These are phyloP conservation scores for Anarsia innoxiella DNA, from an alignment of 2,888 invertebrate genomes.

Conservation along the genomic window DNA sequence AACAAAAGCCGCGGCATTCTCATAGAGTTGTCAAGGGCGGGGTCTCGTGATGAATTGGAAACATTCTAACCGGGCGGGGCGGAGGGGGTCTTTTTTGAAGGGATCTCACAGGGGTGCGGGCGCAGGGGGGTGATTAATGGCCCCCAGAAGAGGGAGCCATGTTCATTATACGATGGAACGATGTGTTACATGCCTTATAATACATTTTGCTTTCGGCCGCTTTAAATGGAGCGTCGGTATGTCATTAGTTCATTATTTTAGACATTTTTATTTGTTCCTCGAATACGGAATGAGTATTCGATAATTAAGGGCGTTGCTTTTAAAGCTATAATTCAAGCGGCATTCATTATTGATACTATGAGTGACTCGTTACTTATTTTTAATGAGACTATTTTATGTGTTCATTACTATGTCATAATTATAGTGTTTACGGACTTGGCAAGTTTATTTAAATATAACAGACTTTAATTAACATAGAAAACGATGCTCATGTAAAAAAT, in stretches of 20 bases:
- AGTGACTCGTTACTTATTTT: conserved; percentile 33
- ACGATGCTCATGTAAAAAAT: too few relatives aligned
- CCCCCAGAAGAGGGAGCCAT: conserved; percentile 65
- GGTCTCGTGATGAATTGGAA: conserved; percentile 74
- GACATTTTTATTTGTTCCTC: conserved; percentile 66
- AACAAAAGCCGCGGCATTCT: too few relatives aligned
- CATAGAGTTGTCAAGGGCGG: conserved; percentile 79
- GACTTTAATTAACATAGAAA: too few relatives aligned
- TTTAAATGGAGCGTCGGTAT: conserved; percentile 37
- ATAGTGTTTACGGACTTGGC: conserved; percentile 17
- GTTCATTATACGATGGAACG: conserved; percentile 72
- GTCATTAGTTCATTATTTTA: conserved; percentile 67
- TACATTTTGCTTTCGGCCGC: conserved; percentile 63
- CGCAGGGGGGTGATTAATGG: conserved; percentile 64
- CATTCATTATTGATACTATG: conserved; percentile 32
- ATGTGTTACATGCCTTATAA: conserved; percentile 70
- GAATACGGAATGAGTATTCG: conserved; percentile 54
- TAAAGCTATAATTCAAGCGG: conserved; percentile 30
- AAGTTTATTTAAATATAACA: too few relatives aligned
- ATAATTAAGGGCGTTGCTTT: conserved; percentile 38
- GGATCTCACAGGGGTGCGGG: conserved; percentile 38
- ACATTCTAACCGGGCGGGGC: conserved; percentile 62
- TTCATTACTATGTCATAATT: conserved; percentile 19
- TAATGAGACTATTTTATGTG: conserved; percentile 33
- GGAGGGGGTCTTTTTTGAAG: conserved; percentile 59